phyloP scores from a whole-genome alignment of 2,888 invertebrate genomes.

The Poecilus cupreus region DNA sequence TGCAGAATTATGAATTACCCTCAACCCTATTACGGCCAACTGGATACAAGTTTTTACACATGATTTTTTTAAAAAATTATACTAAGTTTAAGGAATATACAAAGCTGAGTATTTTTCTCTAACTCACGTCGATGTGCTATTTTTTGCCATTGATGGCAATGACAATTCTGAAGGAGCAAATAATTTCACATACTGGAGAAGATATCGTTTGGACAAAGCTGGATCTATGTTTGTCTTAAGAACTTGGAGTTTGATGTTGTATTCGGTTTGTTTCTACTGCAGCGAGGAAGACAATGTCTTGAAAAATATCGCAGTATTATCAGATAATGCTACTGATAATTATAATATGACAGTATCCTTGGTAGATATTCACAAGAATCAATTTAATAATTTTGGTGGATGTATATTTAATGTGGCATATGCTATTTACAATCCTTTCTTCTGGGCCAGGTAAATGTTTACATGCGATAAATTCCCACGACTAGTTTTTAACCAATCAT shows the following conservation, averaged over 20 bases:
- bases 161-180: not conserved
- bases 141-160: slow-evolving; percentile 8
- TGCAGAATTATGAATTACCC: not conserved
- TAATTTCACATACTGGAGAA: not conserved
- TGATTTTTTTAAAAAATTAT: not conserved
- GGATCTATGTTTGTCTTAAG: not conserved
- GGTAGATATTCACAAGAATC: slow-evolving; percentile 2
- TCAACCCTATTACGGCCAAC: not conserved
- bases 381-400: slow-evolving; percentile 11
- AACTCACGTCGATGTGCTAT: not conserved
- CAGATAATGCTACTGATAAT: not conserved
- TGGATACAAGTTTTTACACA: slow-evolving; percentile 12
- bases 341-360: slow-evolving; percentile 8
- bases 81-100: not conserved
- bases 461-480: not conserved
- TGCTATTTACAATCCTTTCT: slow-evolving; percentile 2
- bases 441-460: slow-evolving; percentile 15
- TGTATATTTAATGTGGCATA: slow-evolving; percentile 7
- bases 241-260: not conserved
- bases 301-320: not conserved
- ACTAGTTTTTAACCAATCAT: not conserved
- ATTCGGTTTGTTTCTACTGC: slow-evolving; percentile 8
- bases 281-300: not conserved
- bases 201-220: not conserved
- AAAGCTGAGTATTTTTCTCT: not conserved